These are phyloP conservation scores for Halocaridina rubra DNA, from an alignment of 2,888 invertebrate species.

Conservation along the genomic window DNA sequence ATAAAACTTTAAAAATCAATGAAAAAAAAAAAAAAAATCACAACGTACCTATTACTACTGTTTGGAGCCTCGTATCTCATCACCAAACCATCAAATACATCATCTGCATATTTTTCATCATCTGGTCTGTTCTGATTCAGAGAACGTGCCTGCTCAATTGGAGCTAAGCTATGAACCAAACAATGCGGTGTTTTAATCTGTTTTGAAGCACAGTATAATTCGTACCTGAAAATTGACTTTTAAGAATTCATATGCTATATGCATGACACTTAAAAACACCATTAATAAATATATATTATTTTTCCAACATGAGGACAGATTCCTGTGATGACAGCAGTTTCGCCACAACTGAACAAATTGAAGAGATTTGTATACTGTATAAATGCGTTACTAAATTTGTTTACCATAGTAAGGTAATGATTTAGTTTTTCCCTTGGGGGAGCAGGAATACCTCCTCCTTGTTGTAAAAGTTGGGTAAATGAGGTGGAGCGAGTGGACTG, in stretches of 20 bases:
- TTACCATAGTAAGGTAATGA: background rate
- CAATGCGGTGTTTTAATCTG: constrained; percentile 62
- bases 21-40: background rate
- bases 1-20: no score
- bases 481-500: no score
- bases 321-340: background rate
- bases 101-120: constrained; percentile 37
- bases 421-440: no score
- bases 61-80: constrained; percentile 57
- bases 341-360: background rate
- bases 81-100: constrained; percentile 59
- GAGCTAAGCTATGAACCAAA: constrained; percentile 42
- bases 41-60: constrained; percentile 52
- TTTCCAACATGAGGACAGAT: background rate
- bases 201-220: constrained; percentile 60
- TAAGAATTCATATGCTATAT: background rate
- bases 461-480: no score
- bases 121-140: constrained; percentile 42
- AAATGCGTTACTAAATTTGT: background rate
- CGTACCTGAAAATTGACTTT: constrained; percentile 56
- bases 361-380: background rate
- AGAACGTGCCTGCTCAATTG: constrained; percentile 48
- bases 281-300: background rate
- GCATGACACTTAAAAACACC: background rate
- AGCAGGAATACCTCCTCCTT: no score